These are phyloP conservation scores for Volucella bombylans DNA, from an alignment of 2,888 invertebrate genomes.

Conservation along the genomic window DNA sequence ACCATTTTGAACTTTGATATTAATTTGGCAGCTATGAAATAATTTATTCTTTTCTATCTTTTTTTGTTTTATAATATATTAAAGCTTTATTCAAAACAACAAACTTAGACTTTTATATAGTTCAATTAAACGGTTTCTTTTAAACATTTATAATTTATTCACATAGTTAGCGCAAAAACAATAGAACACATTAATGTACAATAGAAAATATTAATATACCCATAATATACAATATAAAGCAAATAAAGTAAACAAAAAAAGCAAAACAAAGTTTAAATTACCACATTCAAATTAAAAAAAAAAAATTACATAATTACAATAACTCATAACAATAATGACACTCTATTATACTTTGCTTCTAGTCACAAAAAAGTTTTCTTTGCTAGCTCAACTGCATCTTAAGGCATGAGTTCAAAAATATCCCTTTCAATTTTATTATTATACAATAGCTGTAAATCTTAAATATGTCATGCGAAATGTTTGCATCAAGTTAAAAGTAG, in stretches of 20 bases:
- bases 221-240: constrained; percentile 29
- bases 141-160: constrained; percentile 24
- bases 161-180: constrained; percentile 61
- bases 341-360: constrained; percentile 55
- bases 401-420: constrained; percentile 38
- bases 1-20: constrained; percentile 66
- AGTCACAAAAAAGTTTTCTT: constrained; percentile 57
- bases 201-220: constrained; percentile 33
- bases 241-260: constrained; percentile 19
- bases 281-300: constrained; percentile 26
- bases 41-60: constrained; percentile 32
- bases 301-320: constrained; percentile 31
- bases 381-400: constrained; percentile 42
- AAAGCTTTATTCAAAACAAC: constrained; percentile 59
- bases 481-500: too few relatives aligned
- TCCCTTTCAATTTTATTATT: neutral
- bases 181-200: constrained; percentile 30
- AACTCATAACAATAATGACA: constrained; percentile 44
- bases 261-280: constrained; percentile 23
- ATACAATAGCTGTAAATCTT: too few relatives aligned
- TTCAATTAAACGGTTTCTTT: constrained; percentile 47
- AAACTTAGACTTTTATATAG: constrained; percentile 48
- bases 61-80: constrained; percentile 46
- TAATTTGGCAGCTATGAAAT: constrained; percentile 59
- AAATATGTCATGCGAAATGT: too few relatives aligned